Evolutionary conservation across 1,140 invertebrate species (phyloP), one percentile per base, ranked within the genome.

Genomic region (Drosophila nigromelanica): DNA sequence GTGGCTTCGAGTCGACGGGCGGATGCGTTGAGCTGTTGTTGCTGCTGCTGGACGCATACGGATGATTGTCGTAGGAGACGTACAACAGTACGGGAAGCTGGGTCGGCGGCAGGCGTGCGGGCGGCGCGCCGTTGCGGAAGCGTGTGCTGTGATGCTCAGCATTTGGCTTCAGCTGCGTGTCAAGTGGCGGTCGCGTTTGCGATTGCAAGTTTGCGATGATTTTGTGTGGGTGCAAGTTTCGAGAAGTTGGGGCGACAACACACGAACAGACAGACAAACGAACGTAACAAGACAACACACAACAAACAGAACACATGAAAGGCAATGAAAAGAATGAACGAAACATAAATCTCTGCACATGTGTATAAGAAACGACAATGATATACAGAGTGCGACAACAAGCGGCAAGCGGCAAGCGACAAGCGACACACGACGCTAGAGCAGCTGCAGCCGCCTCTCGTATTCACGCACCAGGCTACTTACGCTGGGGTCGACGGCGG

Each of bases 401-500:
- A 80, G 71, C 79, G 63, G 50, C 15, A 37, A 21, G 27, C 42
- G 33, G 0, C 30, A 33, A 33, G 30, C 30, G 30, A 18, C 18
- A 18, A 18, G 18, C 21, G 21, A 24, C 21, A 37, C 40, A 35
- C 33, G 18, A 47, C 39, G n/a, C 59, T 62, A 67, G 12, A 54
- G 47, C 48, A 67, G 55, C 33, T 72, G 63, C 69, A 87, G 73
- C 73, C 72, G 62, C 52, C 69, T 76, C 73, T 86, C 78, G 58
- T 79, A 87, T 45, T 62, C 81, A 58, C 76, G 73, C 73, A 86
- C 73, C 67, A 73, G 33, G 52, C 55, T 85, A 92, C 91, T 92
- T 90, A 92, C 91, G 77, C 90, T 92, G 76, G 90, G 79, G 76
- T 92, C 91, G 61, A 92, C 91, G 50, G 74, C 76, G 62, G 91